Evolutionary conservation across 2,797 vertebrate genomes (phyloP), one percentile per base, ranked within the genome.

Genomic region (Stomatorhinus walkeri): DNA sequence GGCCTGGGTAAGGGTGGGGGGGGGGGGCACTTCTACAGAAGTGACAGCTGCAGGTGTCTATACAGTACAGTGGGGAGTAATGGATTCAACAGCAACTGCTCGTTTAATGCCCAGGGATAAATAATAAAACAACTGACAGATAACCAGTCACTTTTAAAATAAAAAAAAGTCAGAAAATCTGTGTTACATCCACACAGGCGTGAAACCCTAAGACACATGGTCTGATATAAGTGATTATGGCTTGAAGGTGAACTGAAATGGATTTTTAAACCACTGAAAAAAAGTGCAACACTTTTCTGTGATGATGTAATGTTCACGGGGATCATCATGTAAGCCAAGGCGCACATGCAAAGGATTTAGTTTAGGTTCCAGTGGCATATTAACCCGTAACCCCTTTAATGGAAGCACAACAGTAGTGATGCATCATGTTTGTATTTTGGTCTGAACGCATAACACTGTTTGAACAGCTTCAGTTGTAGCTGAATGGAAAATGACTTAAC

Each of bases 41-140:
- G 76, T 87, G 72, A 87, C 85, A 76, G 88, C 76, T 68, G 85
- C 0, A 14, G 8, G 89, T 89, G 90, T 91, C 85, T 72, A 12
- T 49, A 89, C 84, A 16, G 91, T 91, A 87, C 0, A 32, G 61
- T 48, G 91, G 90, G 79, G 51, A 89, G 91, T 90, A 40, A 90
- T 48, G 40, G 89, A 22, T 7, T 84, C 85, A 22, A 90, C 88
- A 49, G 68, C 88, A 49, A 88, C 76, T 48, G 89, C 68, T 84
- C 93, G 91, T 89, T 95, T 94, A 92, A 95, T 93, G 88, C 96
- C 96, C 95, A 90, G 91, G 91, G 91, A 24, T 48, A 93, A 43
- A 92, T 0, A 89, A 89, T 88, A 90, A 92, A 54, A 48, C 88
- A 88, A 85, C 79, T 89, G 88, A 54, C 72, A 85, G 79, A 89